Conservation (phyloP, 1,140 invertebrate species). For the Cotesia glomerata region DNA sequence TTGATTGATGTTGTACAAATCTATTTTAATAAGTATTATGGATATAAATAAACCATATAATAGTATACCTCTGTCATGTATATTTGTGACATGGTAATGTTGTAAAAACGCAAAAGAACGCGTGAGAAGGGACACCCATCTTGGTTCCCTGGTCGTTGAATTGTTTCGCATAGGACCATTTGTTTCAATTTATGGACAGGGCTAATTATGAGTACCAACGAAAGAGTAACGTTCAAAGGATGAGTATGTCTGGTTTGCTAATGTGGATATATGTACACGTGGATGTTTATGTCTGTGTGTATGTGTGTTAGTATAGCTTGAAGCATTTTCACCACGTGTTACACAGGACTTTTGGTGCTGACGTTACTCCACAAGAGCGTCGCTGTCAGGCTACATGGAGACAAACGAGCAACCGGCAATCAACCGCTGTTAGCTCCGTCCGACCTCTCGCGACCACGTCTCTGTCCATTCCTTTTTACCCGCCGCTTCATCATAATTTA, state of each 20-base stretch:
- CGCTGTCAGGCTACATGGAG: conserved; percentile 62
- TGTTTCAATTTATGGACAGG: conserved; percentile 58
- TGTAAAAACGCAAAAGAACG: conserved; percentile 23
- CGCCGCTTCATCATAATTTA: conserved; percentile 64
- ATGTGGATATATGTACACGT: background rate
- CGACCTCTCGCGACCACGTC: conserved; percentile 60
- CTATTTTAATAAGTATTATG: no score
- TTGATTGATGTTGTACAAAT: no score
- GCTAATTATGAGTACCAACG: conserved; percentile 51
- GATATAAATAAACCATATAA: no score
- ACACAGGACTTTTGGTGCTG: conserved; percentile 31
- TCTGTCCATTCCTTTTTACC: conserved; percentile 59
- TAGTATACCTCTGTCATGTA: no score
- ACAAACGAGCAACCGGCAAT: conserved; percentile 64
- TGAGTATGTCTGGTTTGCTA: background rate
- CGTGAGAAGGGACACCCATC: conserved; percentile 47
- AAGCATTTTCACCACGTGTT: conserved; percentile 26
- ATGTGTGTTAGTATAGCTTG: background rate
- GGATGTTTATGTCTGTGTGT: background rate
- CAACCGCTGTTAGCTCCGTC: conserved; percentile 61
- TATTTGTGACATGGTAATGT: background rate
- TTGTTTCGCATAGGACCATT: conserved; percentile 44
- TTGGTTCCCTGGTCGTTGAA: conserved; percentile 40
- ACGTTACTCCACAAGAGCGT: conserved; percentile 55
- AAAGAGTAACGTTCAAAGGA: conserved; percentile 38